Conservation (phyloP, 1,140 invertebrate species). For the Zaprionus tsacasi region DNA sequence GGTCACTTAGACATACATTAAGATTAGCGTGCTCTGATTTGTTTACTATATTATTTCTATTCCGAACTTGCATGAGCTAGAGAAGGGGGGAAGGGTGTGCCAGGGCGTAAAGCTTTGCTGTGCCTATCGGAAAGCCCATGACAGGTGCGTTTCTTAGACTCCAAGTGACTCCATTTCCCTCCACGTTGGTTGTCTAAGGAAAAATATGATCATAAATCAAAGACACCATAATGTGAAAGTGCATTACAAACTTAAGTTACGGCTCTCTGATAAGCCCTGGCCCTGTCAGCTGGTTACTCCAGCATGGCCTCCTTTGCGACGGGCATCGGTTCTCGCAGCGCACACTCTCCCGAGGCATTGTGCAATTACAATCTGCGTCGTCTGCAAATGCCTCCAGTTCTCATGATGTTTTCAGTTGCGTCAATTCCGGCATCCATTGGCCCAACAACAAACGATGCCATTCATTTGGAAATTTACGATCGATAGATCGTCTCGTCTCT, state of each 20-base stretch:
- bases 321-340: background rate
- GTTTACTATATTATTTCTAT: constrained; percentile 4
- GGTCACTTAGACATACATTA: constrained; percentile 14
- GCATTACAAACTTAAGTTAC: background rate
- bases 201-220: constrained; percentile 2
- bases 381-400: constrained; percentile 34
- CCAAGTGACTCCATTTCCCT: background rate
- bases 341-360: background rate
- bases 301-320: background rate
- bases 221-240: background rate
- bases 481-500: background rate
- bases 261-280: background rate
- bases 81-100: background rate
- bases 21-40: background rate
- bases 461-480: constrained; percentile 44
- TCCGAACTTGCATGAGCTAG: background rate
- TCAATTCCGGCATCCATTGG: constrained; percentile 4
- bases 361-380: background rate
- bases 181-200: background rate
- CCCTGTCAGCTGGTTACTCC: background rate
- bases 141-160: background rate
- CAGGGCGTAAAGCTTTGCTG: background rate
- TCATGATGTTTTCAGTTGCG: constrained; percentile 44
- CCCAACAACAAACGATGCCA: constrained; percentile 28
- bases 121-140: background rate